A percentile compares a stretch with the other conserved stretches of the same genome.
Conservation (phyloP, 2,888 invertebrate genomes). For the Cryptus armator region DNA sequence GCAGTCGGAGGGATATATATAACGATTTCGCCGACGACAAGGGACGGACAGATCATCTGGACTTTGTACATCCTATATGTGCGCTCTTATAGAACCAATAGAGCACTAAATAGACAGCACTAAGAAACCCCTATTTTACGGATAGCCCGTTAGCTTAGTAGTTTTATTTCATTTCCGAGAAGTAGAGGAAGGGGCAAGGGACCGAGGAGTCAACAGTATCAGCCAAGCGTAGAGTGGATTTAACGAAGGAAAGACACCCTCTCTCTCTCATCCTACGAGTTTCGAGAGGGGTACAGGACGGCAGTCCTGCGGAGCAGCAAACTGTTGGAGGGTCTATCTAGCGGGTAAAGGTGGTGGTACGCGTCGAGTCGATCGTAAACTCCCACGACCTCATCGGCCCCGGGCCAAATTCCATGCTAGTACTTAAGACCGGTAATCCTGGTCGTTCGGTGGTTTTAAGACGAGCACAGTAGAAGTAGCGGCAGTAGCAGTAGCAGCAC, state of each 20-base stretch:
- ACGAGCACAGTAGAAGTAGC: conserved; percentile 46
- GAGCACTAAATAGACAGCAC: conserved; percentile 18
- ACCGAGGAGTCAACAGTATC: not conserved
- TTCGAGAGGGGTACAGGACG: not conserved
- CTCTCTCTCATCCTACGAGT: not conserved
- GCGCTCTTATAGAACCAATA: not conserved
- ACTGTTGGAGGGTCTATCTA: not conserved
- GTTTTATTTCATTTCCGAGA: conserved; percentile 45
- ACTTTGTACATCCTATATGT: not conserved
- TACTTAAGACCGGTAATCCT: conserved; percentile 76
- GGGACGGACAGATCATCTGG: not conserved
- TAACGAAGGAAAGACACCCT: conserved; percentile 22
- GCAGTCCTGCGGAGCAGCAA: not conserved
- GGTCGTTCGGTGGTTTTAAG: conserved; percentile 73
- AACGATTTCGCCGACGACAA: conserved; percentile 19
- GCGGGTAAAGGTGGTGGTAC: conserved; percentile 13
- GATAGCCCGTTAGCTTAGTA: conserved; percentile 43
- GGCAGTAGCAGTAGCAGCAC: not conserved
- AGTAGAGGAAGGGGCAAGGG: not conserved
- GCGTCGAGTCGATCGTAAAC: conserved; percentile 67
- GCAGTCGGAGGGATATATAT: not conserved
- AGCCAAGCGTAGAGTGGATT: not conserved
- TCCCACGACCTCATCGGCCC: conserved; percentile 70
- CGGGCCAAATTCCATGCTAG: conserved; percentile 73
- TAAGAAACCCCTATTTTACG: conserved; percentile 21